Conservation (phyloP, 2,797 vertebrate species). For the Anas flavirostris region DNA sequence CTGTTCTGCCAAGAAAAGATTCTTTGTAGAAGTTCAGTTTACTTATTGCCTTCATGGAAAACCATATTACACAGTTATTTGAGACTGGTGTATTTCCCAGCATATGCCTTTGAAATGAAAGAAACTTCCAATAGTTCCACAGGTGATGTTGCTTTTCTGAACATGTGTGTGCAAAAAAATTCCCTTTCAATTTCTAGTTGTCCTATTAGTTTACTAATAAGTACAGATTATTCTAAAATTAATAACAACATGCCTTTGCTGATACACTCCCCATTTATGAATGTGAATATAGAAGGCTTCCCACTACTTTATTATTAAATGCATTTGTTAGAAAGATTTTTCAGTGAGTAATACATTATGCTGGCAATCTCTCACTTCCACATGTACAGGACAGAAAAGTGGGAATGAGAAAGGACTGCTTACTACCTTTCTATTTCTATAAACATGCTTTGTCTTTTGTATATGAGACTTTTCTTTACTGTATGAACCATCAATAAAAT, state of each 20-base stretch:
- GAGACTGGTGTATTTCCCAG: background rate
- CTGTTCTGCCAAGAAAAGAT: conserved; percentile 15
- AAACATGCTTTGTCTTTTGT: background rate
- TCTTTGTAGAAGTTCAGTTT: conserved; percentile 36
- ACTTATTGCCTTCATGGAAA: conserved; percentile 43
- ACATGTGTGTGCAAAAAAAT: background rate
- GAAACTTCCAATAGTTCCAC: background rate
- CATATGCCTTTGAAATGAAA: conserved; percentile 29
- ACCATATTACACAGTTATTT: background rate
- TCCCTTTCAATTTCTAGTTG: conserved; percentile 8
- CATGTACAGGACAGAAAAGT: background rate
- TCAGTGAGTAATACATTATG: background rate
- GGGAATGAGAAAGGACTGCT: background rate
- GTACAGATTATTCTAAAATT: conserved; percentile 20
- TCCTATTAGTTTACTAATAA: conserved; percentile 57
- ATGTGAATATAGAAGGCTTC: background rate
- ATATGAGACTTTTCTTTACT: background rate
- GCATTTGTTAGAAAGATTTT: conserved; percentile 19
- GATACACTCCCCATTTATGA: background rate
- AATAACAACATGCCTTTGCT: background rate
- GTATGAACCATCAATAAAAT: background rate
- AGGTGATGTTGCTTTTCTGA: background rate
- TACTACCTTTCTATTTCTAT: background rate
- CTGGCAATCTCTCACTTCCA: background rate
- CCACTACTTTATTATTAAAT: conserved; percentile 12